Conservation (phyloP, 2,797 vertebrate species). For the Acridotheres tristis region DNA sequence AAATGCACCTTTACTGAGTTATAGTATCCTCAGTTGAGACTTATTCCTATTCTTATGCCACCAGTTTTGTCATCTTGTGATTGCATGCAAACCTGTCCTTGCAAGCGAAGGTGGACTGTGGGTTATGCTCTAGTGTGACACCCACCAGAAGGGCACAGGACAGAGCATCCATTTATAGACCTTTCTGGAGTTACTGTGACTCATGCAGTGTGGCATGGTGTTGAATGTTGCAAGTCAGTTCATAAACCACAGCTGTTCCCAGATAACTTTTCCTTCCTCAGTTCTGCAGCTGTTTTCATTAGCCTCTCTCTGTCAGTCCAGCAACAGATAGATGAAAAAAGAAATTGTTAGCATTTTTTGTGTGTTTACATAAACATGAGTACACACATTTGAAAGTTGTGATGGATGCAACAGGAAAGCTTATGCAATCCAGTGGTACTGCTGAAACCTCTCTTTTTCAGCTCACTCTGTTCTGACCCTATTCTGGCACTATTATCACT, state of each 20-base stretch:
- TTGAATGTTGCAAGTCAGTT: neutral
- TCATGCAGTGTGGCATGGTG: neutral
- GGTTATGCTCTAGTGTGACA: neutral
- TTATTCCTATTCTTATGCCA: neutral
- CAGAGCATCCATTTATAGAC: accelerated
- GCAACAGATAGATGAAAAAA: neutral
- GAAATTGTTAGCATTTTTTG: neutral
- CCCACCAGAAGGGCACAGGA: neutral
- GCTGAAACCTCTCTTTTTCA: neutral
- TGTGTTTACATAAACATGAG: neutral
- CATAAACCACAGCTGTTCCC: neutral
- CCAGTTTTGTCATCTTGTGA: neutral
- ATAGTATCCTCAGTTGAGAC: neutral
- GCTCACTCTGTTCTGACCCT: neutral
- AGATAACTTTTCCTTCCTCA: neutral
- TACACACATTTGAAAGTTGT: neutral
- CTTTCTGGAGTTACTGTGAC: neutral
- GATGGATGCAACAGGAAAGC: neutral
- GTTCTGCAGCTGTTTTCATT: neutral
- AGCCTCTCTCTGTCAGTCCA: neutral
- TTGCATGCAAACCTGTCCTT: neutral
- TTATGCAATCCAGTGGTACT: neutral
- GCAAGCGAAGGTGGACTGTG: neutral
- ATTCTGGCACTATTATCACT: neutral
- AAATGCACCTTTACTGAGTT: neutral